Conservation (phyloP, 2,113 vertebrate genomes). For the Oncorhynchus tshawytscha region DNA sequence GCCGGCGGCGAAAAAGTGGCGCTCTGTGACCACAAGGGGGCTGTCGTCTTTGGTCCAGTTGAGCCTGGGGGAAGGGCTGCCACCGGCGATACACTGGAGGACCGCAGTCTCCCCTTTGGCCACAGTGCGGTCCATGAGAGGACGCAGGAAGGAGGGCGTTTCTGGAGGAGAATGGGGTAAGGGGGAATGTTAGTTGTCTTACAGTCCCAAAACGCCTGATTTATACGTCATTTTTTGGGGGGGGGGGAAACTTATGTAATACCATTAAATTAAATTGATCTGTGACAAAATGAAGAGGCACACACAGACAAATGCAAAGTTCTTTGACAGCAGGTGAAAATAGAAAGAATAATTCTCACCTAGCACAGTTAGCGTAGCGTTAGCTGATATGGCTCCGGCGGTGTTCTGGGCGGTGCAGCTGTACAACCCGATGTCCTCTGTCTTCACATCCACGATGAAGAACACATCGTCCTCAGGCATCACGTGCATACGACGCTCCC, state of each 20-base stretch:
- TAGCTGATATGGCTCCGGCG: constrained; percentile 90
- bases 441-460: constrained; percentile 94
- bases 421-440: constrained; percentile 90
- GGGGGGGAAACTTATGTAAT: background rate
- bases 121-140: constrained; percentile 87
- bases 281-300: too few relatives aligned
- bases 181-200: background rate
- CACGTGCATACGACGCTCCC: constrained; percentile 95
- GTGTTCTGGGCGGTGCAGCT: constrained; percentile 97
- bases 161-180: constrained; percentile 70
- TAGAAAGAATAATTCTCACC: constrained; percentile 68
- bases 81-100: constrained; percentile 93
- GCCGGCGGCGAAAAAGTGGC: constrained; percentile 94
- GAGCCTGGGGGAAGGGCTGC: constrained; percentile 86
- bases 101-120: constrained; percentile 92
- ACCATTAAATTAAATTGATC: background rate
- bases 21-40: constrained; percentile 85
- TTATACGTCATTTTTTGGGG: background rate
- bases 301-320: too few relatives aligned
- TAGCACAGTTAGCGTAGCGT: constrained; percentile 89
- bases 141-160: constrained; percentile 90
- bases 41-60: constrained; percentile 98
- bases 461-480: constrained; percentile 98
- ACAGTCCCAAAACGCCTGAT: background rate
- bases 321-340: background rate